Evolutionary conservation across 2,113 vertebrate genomes (phyloP).

Genomic region (Petroica traversi): DNA sequence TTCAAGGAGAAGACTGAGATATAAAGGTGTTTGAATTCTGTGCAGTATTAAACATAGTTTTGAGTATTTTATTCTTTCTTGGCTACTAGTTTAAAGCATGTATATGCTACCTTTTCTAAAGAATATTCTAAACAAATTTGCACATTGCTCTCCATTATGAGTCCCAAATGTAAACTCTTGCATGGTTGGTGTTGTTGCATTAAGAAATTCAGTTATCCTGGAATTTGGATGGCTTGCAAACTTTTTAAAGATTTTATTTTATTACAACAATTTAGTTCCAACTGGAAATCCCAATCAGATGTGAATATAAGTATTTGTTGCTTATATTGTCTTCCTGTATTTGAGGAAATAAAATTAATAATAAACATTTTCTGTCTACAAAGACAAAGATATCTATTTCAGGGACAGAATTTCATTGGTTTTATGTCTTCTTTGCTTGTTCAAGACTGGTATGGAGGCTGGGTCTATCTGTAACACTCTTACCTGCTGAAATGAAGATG

Average conservation of each 20-base stretch:
- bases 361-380: background rate
- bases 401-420: background rate
- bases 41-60: background rate
- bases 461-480: background rate
- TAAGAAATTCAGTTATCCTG: background rate
- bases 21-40: background rate
- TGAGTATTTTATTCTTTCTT: background rate
- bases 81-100: background rate
- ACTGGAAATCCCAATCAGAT: background rate
- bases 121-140: background rate
- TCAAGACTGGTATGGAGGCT: background rate
- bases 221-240: background rate
- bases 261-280: background rate
- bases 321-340: background rate
- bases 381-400: background rate
- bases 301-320: background rate
- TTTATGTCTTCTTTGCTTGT: background rate
- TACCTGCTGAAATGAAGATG: background rate
- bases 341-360: background rate
- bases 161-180: background rate
- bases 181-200: background rate
- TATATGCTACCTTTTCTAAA: background rate
- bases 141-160: background rate
- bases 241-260: background rate
- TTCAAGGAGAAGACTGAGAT: background rate